A percentile compares a stretch with the other conserved stretches of the same genome.
Evolutionary conservation across 2,888 invertebrate genomes (phyloP).

Genomic region (Brachyptera putata): DNA sequence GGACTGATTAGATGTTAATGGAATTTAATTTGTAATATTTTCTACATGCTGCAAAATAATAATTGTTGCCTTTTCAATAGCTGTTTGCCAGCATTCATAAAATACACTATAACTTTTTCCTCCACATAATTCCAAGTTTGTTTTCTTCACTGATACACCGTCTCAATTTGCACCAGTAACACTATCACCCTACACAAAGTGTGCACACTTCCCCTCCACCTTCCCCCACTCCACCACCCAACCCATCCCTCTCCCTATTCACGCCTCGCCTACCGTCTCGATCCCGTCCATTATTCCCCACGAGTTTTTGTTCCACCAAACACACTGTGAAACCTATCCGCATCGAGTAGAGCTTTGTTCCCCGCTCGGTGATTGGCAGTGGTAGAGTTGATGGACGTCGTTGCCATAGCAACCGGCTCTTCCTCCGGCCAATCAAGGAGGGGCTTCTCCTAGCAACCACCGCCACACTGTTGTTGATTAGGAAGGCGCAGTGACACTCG

Average conservation of each 20-base stretch:
- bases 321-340: conserved; percentile 29
- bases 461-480: conserved; percentile 29
- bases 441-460: conserved; percentile 20
- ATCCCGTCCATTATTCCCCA: conserved; percentile 24
- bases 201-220: conserved; percentile 11
- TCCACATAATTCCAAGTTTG: conserved; percentile 5
- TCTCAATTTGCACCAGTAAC: not conserved
- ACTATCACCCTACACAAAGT: not conserved
- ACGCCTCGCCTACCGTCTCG: conserved; percentile 14
- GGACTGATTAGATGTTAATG: no score
- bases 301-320: conserved; percentile 24
- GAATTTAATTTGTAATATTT: no score
- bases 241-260: conserved; percentile 18
- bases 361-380: conserved; percentile 38
- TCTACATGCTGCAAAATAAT: no score
- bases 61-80: no score
- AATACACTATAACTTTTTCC: no score
- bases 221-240: conserved; percentile 12
- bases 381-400: conserved; percentile 39
- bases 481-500: conserved; percentile 34
- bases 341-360: conserved; percentile 18
- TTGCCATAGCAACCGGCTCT: conserved; percentile 33
- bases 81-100: no score
- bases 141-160: conserved; percentile 4
- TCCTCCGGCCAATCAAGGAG: conserved; percentile 41